phyloP scores from a whole-genome alignment of 2,113 vertebrate genomes.

The Crocuta crocuta region DNA sequence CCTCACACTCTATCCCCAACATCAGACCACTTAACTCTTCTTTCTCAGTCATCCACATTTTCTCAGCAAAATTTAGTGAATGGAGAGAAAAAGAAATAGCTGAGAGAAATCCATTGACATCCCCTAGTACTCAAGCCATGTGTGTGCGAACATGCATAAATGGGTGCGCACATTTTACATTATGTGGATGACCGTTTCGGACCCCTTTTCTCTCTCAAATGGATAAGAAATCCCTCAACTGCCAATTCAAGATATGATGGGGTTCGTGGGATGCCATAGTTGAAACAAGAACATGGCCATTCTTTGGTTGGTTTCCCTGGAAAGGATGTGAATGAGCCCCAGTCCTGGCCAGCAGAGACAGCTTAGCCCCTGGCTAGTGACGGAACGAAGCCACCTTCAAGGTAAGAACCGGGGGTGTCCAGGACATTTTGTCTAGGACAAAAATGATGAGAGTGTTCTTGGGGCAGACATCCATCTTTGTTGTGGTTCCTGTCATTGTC shows the following conservation, averaged over 20 bases:
- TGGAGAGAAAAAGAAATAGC: constrained; percentile 44
- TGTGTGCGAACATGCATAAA: too few relatives aligned
- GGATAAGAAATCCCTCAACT: not conserved
- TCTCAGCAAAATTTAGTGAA: constrained; percentile 76
- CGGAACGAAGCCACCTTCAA: not conserved
- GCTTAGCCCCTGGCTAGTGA: not conserved
- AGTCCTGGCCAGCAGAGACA: not conserved
- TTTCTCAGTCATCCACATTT: constrained; percentile 63
- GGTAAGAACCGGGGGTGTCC: not conserved
- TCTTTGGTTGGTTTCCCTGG: not conserved
- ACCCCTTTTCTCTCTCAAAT: not conserved
- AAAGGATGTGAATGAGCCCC: not conserved
- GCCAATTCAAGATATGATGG: too few relatives aligned
- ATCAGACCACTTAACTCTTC: constrained; percentile 69
- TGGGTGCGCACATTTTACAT: not conserved
- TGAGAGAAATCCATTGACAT: not conserved
- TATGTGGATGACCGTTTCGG: not conserved
- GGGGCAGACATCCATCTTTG: not conserved
- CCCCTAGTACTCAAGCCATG: too few relatives aligned
- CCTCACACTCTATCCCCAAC: not conserved
- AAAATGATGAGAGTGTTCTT: not conserved
- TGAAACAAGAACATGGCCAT: not conserved
- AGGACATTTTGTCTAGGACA: not conserved
- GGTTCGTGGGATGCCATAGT: not conserved
- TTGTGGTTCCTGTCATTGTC: not conserved